These are phyloP conservation scores for Stenoptilia bipunctidactyla DNA, from an alignment of 2,888 invertebrate species.

Conservation along the genomic window DNA sequence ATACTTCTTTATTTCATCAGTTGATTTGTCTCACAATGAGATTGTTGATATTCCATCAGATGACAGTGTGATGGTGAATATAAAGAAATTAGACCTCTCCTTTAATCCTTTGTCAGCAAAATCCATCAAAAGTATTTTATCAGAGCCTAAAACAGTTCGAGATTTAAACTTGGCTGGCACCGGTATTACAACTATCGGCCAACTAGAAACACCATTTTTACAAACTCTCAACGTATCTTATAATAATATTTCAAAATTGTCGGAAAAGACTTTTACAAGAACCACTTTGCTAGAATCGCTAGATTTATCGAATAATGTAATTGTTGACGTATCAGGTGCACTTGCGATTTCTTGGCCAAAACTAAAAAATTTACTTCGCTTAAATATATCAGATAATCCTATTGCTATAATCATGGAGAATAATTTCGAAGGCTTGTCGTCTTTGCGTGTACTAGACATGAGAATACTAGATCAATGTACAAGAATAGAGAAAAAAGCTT, in stretches of 20 bases:
- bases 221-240: constrained; percentile 82
- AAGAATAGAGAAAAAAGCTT: constrained; percentile 86
- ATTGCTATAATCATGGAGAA: constrained; percentile 81
- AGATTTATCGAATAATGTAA: constrained; percentile 81
- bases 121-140: constrained; percentile 81
- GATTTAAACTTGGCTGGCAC: constrained; percentile 86
- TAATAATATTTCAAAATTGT: constrained; percentile 78
- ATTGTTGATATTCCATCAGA: constrained; percentile 86
- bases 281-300: constrained; percentile 83
- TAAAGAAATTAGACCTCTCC: constrained; percentile 87
- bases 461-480: constrained; percentile 77
- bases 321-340: constrained; percentile 70
- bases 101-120: constrained; percentile 84
- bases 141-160: constrained; percentile 89
- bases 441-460: constrained; percentile 75
- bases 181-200: constrained; percentile 76
- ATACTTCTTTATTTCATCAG: constrained; percentile 83
- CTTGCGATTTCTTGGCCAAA: constrained; percentile 78
- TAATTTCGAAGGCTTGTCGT: constrained; percentile 79
- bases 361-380: constrained; percentile 76
- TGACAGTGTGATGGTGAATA: constrained; percentile 88
- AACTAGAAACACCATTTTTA: constrained; percentile 88
- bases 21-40: constrained; percentile 84
- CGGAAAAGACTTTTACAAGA: constrained; percentile 79
- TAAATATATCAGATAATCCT: constrained; percentile 90